Evolutionary conservation across 1,140 invertebrate species (phyloP).

Genomic region (Xylocopa sonorina): DNA sequence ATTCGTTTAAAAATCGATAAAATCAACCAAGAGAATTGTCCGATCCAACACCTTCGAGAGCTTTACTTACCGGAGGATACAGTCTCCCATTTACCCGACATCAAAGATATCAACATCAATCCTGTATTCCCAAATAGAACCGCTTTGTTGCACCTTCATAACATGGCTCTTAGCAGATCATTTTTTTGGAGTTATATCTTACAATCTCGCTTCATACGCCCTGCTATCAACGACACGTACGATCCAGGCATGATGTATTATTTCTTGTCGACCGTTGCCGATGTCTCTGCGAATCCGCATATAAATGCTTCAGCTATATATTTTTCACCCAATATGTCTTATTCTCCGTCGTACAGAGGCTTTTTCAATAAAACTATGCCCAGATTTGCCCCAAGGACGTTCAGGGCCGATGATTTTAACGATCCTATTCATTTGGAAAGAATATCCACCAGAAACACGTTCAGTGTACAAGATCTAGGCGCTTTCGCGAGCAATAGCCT

Average conservation of each 20-base stretch:
- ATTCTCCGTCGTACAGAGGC: constrained; percentile 96
- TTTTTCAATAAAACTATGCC: constrained; percentile 99
- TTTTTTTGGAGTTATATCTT: constrained; percentile 98
- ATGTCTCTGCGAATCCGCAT: constrained; percentile 95
- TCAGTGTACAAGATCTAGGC: constrained; percentile 91
- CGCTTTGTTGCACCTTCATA: constrained; percentile 95
- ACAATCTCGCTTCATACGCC: constrained; percentile 94
- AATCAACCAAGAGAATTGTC: constrained; percentile 93
- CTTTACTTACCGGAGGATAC: constrained; percentile 91
- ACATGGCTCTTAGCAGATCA: constrained; percentile 95
- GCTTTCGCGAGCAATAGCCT: constrained; percentile 88
- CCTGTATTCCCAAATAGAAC: constrained; percentile 97
- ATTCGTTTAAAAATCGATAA: constrained; percentile 91
- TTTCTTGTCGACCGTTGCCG: constrained; percentile 96
- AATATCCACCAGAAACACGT: constrained; percentile 95
- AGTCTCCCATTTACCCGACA: constrained; percentile 95
- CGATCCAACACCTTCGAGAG: constrained; percentile 91
- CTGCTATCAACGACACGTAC: constrained; percentile 94
- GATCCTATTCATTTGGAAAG: constrained; percentile 96
- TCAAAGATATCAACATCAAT: constrained; percentile 97
- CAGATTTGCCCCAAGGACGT: constrained; percentile 96
- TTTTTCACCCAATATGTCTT: constrained; percentile 96
- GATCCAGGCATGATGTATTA: constrained; percentile 99
- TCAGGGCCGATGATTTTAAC: constrained; percentile 95
- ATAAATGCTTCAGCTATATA: constrained; percentile 97